Evolutionary conservation across 2,888 invertebrate species (phyloP), one percentile per base, ranked within the genome.

Genomic region (Eumerus sabulonum): DNA sequence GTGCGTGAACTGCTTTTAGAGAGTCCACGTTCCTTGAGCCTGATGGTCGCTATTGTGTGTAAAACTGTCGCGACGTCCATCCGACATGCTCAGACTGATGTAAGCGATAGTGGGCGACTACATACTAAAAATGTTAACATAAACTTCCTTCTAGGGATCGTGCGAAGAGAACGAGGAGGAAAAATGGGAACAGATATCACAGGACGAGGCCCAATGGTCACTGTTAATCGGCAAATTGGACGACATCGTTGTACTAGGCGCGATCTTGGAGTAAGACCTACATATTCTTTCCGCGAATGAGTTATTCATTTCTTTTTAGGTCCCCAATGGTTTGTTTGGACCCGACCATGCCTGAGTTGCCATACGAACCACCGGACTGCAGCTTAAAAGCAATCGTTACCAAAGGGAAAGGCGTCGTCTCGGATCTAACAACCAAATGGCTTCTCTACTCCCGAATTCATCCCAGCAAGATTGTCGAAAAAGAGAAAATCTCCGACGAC

Each of bases 371-470:
- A 48, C 90, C 91, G 0, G 91, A 92, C 84, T 91, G 93, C 66
- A 93, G 93, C 87, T 88, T 94, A 35, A 93, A 92, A 85, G 92
- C 91, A 74, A 91, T 94, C 73, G 90, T 93, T 45, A 90, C 90
- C 38, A 91, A 92, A 84, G 93, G 93, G 1, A 91, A 91, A 90
- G 97, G 97, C 38, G 94, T 95, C n/a, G 93, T 98, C 9, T 95
- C 96, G 0, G 97, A 98, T 87, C 89, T 96, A 60, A 94, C 96
- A 47, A 95, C 96, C 0, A 94, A 94, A 86, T 98, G 97, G 96
- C 90, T 97, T 17, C 93, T 94, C 59, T 91, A 92, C 16, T 91
- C 93, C 82, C 94, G 95, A 11, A 90, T 95, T 5, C 90, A 93
- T 84, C 95, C 96, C 0, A 89, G 91, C 81, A 90, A 91, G 73